These are phyloP conservation scores for Cochlearius cochlearius DNA, from an alignment of 2,113 vertebrate species.

Conservation along the genomic window DNA sequence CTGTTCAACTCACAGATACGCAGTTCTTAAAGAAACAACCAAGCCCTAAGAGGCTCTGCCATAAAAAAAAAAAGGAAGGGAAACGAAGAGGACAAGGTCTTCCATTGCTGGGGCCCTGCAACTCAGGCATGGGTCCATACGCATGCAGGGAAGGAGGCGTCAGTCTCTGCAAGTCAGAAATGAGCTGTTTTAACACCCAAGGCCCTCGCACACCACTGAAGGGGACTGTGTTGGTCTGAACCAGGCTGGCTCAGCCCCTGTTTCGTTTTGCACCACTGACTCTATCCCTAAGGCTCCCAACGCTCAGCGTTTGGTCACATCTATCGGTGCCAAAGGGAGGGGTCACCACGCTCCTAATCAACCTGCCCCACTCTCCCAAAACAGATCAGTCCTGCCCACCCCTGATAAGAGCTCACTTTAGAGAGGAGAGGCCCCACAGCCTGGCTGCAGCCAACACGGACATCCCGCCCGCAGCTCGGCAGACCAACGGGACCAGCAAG, in stretches of 20 bases:
- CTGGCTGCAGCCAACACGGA: background rate
- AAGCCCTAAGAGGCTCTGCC: background rate
- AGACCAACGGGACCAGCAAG: fast-evolving
- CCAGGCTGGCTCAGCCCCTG: background rate
- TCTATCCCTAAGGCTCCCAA: background rate
- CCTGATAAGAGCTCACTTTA: background rate
- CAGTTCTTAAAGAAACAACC: background rate
- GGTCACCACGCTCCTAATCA: background rate
- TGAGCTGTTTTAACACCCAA: background rate
- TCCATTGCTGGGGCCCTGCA: background rate
- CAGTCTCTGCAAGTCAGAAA: background rate
- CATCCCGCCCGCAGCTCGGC: background rate
- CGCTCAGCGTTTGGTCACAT: background rate
- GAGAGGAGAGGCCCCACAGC: background rate
- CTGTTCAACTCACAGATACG: background rate
- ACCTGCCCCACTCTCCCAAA: background rate
- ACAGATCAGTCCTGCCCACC: background rate
- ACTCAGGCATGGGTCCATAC: background rate
- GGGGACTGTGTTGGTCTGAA: background rate
- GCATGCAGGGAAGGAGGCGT: fast-evolving
- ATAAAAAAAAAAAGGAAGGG: background rate
- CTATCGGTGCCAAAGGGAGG: background rate
- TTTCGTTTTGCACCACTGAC: background rate
- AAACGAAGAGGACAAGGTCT: background rate
- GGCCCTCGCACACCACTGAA: background rate